phyloP scores from a whole-genome alignment of 2,888 invertebrate species.

The Leucoma salicis region DNA sequence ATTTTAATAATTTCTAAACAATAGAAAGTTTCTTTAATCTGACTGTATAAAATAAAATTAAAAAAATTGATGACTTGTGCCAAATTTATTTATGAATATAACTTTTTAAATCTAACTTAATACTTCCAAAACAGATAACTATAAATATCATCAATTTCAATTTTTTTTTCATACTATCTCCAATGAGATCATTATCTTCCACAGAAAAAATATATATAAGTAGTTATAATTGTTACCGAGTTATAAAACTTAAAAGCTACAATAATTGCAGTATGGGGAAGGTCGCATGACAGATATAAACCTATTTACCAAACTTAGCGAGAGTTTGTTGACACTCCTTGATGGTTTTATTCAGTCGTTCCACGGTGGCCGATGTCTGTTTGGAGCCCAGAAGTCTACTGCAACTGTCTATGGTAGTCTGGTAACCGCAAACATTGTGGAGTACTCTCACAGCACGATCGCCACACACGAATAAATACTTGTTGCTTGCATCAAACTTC shows the following conservation, averaged over 20 bases:
- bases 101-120: background rate
- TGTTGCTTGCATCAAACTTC: slow-evolving; percentile 88
- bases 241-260: slow-evolving; percentile 14
- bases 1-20: slow-evolving; percentile 2
- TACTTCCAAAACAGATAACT: background rate
- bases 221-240: no score
- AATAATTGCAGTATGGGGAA: slow-evolving; percentile 38
- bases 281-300: no score
- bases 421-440: slow-evolving; percentile 84
- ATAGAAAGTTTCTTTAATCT: no score
- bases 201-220: slow-evolving; percentile 1
- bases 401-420: slow-evolving; percentile 64
- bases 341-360: slow-evolving; percentile 87
- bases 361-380: slow-evolving; percentile 88
- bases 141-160: background rate
- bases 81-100: slow-evolving; percentile 10
- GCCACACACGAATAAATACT: slow-evolving; percentile 87
- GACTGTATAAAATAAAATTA: no score
- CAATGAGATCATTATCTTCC: slow-evolving; percentile 4
- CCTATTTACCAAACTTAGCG: slow-evolving; percentile 61
- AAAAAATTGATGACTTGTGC: slow-evolving; percentile 7
- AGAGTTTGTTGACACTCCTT: slow-evolving; percentile 79
- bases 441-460: slow-evolving; percentile 90
- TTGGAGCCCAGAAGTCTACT: slow-evolving; percentile 75
- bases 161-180: background rate